Percentiles rank a stretch among this genome's conserved stretches.
Evolutionary conservation across 2,113 vertebrate genomes (phyloP).

Genomic region (Actenoides lindsayi): DNA sequence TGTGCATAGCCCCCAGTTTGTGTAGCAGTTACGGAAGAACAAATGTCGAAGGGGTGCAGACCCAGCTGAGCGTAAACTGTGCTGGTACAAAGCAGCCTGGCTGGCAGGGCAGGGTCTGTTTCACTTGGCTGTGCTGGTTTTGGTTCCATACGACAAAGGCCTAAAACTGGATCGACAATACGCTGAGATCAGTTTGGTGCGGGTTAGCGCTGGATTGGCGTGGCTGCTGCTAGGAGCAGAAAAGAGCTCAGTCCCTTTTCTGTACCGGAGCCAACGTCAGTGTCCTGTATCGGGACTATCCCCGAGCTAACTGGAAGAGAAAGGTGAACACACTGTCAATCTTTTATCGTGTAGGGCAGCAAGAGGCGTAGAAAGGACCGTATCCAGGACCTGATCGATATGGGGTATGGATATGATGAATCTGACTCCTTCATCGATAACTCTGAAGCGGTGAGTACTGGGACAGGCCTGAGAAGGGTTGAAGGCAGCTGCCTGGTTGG

Average conservation of each 20-base stretch:
- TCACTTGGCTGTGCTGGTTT: background rate
- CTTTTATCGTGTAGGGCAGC: constrained; percentile 75
- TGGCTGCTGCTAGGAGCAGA: background rate
- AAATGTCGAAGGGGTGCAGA: background rate
- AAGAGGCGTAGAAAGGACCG: constrained; percentile 88
- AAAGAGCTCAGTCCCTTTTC: background rate
- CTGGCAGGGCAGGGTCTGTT: background rate
- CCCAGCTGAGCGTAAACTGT: background rate
- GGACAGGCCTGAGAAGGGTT: background rate
- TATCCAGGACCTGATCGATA: constrained; percentile 92
- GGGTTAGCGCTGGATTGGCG: background rate
- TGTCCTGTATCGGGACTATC: background rate
- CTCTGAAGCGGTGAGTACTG: constrained; percentile 91
- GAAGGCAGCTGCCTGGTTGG: background rate
- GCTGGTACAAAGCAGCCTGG: background rate
- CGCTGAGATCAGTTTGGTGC: background rate
- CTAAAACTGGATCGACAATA: background rate
- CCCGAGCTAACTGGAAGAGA: background rate
- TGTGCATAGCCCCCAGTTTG: rapidly evolving
- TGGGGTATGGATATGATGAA: constrained; percentile 95
- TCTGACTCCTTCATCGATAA: constrained; percentile 98
- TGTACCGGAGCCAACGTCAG: background rate
- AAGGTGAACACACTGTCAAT: background rate
- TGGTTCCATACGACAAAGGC: background rate
- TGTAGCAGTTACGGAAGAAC: background rate